Evolutionary conservation across 2,888 invertebrate species (phyloP).

Genomic region (Hoplodrina ambigua): DNA sequence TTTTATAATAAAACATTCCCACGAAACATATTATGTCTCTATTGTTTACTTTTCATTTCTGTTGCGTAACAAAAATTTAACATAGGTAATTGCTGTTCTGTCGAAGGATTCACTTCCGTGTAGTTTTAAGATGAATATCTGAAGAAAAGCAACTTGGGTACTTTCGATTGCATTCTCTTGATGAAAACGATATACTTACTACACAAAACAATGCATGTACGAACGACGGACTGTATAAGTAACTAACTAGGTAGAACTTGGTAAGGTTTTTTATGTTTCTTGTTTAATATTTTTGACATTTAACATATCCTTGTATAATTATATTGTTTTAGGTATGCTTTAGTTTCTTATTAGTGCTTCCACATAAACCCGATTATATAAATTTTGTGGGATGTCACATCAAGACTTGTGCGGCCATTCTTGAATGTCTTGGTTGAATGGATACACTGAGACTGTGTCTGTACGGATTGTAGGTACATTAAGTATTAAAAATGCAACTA

Average conservation of each 20-base stretch:
- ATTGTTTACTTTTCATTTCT: conserved; percentile 41
- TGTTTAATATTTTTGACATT: neutral
- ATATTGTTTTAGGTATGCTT: too few relatives aligned
- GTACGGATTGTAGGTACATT: too few relatives aligned
- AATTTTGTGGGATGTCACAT: neutral
- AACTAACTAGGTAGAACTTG: neutral
- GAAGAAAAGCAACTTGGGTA: neutral
- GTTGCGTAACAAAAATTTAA: conserved; percentile 32
- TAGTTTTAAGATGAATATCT: conserved; percentile 2
- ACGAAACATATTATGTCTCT: conserved; percentile 22
- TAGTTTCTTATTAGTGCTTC: too few relatives aligned
- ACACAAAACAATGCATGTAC: neutral
- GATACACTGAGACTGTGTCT: too few relatives aligned
- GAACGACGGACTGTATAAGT: neutral
- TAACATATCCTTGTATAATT: too few relatives aligned
- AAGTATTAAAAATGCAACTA: neutral
- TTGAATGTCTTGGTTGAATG: too few relatives aligned
- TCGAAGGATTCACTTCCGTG: conserved; percentile 10
- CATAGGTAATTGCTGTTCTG: conserved; percentile 7
- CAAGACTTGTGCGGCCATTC: neutral
- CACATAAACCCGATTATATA: too few relatives aligned
- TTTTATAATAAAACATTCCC: conserved; percentile 22
- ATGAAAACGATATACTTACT: neutral
- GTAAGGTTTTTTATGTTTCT: neutral
- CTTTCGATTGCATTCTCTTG: neutral